Conservation (phyloP, 2,888 invertebrate genomes). For the Cryptocephalus primarius region DNA sequence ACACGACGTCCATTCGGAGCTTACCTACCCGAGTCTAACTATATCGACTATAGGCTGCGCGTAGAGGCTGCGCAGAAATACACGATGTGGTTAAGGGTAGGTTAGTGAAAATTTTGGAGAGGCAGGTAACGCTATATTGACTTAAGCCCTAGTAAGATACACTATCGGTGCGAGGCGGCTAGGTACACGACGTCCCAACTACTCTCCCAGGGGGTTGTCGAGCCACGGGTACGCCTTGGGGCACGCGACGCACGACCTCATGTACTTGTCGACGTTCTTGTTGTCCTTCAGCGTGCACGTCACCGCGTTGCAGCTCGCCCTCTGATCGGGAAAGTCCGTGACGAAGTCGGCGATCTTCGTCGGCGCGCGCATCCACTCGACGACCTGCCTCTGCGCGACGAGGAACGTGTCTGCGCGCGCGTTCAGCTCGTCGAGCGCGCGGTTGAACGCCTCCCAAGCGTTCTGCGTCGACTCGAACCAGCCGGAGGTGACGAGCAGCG, state of each 20-base stretch:
- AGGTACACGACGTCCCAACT: too few species aligned
- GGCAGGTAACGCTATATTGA: too few species aligned
- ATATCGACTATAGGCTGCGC: too few species aligned
- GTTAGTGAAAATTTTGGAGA: too few species aligned
- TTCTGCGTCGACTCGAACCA: slow-evolving; percentile 35
- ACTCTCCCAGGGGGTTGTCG: background rate
- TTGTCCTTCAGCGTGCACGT: background rate
- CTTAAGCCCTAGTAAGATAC: too few species aligned
- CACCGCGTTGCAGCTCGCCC: background rate
- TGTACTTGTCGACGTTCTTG: background rate
- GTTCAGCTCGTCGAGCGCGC: slow-evolving; percentile 31
- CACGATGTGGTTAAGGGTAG: too few species aligned
- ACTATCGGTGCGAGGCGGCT: too few species aligned
- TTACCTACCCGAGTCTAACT: too few species aligned
- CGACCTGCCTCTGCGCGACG: slow-evolving; percentile 33
- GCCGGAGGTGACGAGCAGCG: slow-evolving; percentile 38
- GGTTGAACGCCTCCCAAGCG: slow-evolving; percentile 23
- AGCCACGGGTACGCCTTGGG: background rate
- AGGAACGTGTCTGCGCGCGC: slow-evolving; percentile 33
- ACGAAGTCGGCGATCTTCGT: slow-evolving; percentile 21
- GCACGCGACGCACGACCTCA: background rate
- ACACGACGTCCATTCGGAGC: too few species aligned
- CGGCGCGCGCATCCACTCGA: slow-evolving; percentile 37
- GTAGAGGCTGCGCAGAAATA: too few species aligned
- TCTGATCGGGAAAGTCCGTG: slow-evolving; percentile 7